Evolutionary conservation across 2,888 invertebrate genomes (phyloP).

Genomic region (Drosophila cognata): DNA sequence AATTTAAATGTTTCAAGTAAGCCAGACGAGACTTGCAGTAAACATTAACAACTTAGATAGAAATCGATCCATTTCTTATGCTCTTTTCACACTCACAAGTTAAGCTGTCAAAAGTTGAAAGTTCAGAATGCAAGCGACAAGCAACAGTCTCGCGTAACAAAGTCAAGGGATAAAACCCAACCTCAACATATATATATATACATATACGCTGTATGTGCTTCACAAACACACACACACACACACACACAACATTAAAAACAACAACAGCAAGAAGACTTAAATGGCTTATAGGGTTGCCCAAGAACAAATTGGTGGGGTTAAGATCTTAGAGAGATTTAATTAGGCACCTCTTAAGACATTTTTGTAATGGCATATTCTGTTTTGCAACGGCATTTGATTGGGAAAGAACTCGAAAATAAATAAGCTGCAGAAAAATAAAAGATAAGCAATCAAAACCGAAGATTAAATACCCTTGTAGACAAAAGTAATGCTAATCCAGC

Average conservation of each 20-base stretch:
- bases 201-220: neutral
- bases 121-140: constrained; percentile 19
- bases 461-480: neutral
- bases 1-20: neutral
- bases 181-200: neutral
- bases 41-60: too few species aligned
- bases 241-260: neutral
- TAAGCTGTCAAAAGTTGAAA: constrained; percentile 31
- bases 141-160: constrained; percentile 35
- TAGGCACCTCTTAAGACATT: neutral
- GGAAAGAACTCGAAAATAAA: neutral
- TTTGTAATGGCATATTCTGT: neutral
- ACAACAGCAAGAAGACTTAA: constrained; percentile 34
- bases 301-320: constrained; percentile 10
- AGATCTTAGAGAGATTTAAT: constrained; percentile 7
- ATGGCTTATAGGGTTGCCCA: constrained; percentile 54
- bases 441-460: neutral
- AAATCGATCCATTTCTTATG: too few species aligned
- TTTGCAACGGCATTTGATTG: neutral
- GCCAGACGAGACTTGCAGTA: neutral
- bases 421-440: neutral
- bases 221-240: neutral
- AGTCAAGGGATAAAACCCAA: constrained; percentile 15
- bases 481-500: neutral
- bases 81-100: constrained; percentile 1